phyloP scores from a whole-genome alignment of 1,140 invertebrate genomes.

The Steinernema khuongi region DNA sequence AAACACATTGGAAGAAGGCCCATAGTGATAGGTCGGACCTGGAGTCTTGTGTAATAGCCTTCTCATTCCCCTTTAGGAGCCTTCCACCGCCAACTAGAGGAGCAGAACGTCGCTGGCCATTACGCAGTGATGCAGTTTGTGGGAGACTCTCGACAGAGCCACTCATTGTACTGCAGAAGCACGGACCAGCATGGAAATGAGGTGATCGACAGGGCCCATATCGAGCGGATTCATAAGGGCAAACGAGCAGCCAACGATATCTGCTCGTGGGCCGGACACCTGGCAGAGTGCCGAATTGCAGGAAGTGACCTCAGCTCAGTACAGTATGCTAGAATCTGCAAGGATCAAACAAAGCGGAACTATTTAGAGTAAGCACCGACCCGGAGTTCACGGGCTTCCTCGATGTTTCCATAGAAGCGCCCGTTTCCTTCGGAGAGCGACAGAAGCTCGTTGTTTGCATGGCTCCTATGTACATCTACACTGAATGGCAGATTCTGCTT shows the following conservation, averaged over 20 bases:
- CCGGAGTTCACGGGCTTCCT: slow-evolving; percentile 32
- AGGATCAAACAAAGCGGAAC: neutral
- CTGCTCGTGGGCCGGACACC: slow-evolving; percentile 54
- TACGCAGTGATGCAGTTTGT: slow-evolving; percentile 36
- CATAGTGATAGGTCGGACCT: slow-evolving; percentile 47
- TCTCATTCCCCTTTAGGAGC: slow-evolving; percentile 43
- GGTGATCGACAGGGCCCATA: slow-evolving; percentile 35
- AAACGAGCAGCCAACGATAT: slow-evolving; percentile 55
- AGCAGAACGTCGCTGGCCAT: slow-evolving; percentile 52
- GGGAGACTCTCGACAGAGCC: slow-evolving; percentile 39
- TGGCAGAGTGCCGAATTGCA: slow-evolving; percentile 54
- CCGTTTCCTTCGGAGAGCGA: slow-evolving; percentile 28
- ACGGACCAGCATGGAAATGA: slow-evolving; percentile 29
- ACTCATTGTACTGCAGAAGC: slow-evolving; percentile 45
- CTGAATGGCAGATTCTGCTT: slow-evolving; percentile 57
- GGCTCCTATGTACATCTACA: slow-evolving; percentile 58
- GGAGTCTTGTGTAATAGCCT: slow-evolving; percentile 1
- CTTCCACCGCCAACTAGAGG: slow-evolving; percentile 44
- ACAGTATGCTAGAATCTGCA: slow-evolving; percentile 20
- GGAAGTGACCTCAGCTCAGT: slow-evolving; percentile 24
- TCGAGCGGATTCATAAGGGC: slow-evolving; percentile 49
- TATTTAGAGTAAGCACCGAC: slow-evolving; percentile 36
- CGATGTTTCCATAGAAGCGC: slow-evolving; percentile 39
- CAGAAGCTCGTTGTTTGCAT: slow-evolving; percentile 56
- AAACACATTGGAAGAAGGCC: slow-evolving; percentile 49